Percentiles rank a stretch among this genome's conserved stretches.
phyloP scores from a whole-genome alignment of 2,797 vertebrate species.

The Sebastes wilsoni region DNA sequence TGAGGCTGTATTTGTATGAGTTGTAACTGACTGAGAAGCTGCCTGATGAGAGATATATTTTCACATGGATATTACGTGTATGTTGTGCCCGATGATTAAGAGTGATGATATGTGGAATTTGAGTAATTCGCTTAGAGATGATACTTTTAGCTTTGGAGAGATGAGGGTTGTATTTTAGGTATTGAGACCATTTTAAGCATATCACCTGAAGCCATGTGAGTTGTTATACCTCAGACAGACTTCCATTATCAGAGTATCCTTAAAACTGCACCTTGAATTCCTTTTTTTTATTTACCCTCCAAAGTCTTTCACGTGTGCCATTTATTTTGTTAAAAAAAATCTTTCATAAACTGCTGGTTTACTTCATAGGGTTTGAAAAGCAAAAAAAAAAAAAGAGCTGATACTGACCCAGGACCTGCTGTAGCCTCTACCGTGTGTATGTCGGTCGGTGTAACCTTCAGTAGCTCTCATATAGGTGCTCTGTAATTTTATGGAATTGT shows the following conservation, averaged over 20 bases:
- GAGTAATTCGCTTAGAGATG: slow-evolving; percentile 9
- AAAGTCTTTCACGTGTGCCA: slow-evolving; percentile 50
- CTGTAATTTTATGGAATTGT: slow-evolving; percentile 73
- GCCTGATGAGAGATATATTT: slow-evolving; percentile 51
- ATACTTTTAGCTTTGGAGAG: neutral
- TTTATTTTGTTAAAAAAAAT: slow-evolving; percentile 57
- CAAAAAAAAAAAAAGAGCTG: slow-evolving; percentile 8
- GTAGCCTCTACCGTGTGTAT: slow-evolving; percentile 37
- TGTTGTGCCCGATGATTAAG: slow-evolving; percentile 14
- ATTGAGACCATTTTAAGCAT: slow-evolving; percentile 31
- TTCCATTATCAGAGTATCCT: slow-evolving; percentile 24
- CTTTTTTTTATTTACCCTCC: slow-evolving; percentile 36
- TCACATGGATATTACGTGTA: slow-evolving; percentile 34
- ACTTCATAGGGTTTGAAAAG: slow-evolving; percentile 18
- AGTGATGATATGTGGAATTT: slow-evolving; percentile 11
- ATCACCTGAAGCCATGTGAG: slow-evolving; percentile 53
- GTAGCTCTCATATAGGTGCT: slow-evolving; percentile 55
- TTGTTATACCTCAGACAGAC: slow-evolving; percentile 63
- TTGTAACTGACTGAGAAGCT: slow-evolving; percentile 46
- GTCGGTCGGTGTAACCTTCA: slow-evolving; percentile 31
- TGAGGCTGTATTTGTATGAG: slow-evolving; percentile 62
- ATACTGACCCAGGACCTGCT: slow-evolving; percentile 37
- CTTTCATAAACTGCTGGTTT: slow-evolving; percentile 35
- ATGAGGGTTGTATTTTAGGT: slow-evolving; percentile 31
- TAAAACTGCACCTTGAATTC: slow-evolving; percentile 43